A percentile compares a stretch with the other conserved stretches of the same genome.
phyloP scores from a whole-genome alignment of 2,113 vertebrate genomes.

The Amblyornis subalaris region DNA sequence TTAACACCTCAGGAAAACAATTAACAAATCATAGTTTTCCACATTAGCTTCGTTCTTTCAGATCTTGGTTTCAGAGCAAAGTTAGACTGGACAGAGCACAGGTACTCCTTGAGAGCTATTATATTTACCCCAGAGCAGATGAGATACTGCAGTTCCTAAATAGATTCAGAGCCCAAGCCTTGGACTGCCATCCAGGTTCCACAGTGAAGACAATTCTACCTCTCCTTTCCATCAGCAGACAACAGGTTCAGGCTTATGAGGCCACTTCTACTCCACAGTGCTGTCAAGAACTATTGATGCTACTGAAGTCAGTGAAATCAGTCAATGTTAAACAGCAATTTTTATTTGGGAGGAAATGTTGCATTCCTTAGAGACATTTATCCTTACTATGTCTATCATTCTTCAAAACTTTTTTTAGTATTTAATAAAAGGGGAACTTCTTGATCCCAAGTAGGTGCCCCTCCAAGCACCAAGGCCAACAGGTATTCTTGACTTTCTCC shows the following conservation, averaged over 20 bases:
- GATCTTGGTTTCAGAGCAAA: background rate
- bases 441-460: background rate
- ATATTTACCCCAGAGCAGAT: background rate
- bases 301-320: background rate
- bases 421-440: background rate
- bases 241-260: background rate
- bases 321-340: background rate
- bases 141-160: background rate
- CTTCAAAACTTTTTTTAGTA: background rate
- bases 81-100: background rate
- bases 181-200: background rate
- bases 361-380: background rate
- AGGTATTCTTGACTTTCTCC: background rate
- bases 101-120: background rate
- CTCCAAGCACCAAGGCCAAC: background rate
- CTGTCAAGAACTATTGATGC: background rate
- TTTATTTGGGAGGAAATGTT: background rate
- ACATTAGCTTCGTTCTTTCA: background rate
- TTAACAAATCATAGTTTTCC: rapidly evolving
- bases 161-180: background rate
- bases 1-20: background rate
- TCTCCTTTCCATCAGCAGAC: background rate
- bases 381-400: background rate
- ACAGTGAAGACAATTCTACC: background rate
- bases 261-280: background rate